Conservation (phyloP, 2,888 invertebrate species). For the Mimas tiliae region DNA sequence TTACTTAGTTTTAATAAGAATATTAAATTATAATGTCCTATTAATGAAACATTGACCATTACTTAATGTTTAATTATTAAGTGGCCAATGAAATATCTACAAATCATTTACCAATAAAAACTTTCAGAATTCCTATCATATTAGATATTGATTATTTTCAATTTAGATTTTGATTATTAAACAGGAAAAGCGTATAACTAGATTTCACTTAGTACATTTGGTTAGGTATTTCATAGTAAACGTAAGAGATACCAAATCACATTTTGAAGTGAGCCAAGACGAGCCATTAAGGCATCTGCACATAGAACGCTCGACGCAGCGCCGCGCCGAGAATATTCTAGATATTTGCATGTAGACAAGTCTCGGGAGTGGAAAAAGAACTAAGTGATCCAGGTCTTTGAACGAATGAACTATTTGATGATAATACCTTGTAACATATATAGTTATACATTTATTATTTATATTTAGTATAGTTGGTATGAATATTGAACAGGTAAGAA, state of each 20-base stretch:
- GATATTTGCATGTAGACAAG: slow-evolving; percentile 42
- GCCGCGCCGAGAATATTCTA: slow-evolving; percentile 40
- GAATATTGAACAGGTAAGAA: too few species aligned
- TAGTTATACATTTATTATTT: too few species aligned
- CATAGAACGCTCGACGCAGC: slow-evolving; percentile 46
- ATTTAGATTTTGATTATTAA: slow-evolving; percentile 7
- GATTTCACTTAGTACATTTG: slow-evolving; percentile 24
- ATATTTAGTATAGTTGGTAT: too few species aligned
- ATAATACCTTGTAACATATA: background rate
- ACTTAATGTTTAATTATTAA: too few species aligned
- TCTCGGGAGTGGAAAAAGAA: background rate
- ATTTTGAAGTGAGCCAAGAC: slow-evolving; percentile 52
- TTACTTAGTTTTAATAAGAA: too few species aligned
- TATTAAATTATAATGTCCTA: too few species aligned
- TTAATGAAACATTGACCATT: too few species aligned
- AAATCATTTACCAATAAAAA: too few species aligned
- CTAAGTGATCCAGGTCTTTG: slow-evolving; percentile 8
- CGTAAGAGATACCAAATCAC: slow-evolving; percentile 52
- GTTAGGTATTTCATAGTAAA: slow-evolving; percentile 33
- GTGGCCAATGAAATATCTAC: too few species aligned
- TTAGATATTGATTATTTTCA: too few species aligned
- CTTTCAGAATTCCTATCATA: too few species aligned
- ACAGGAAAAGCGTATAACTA: slow-evolving; percentile 2
- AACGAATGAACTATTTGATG: background rate
- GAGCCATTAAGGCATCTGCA: slow-evolving; percentile 58